Percentiles rank a stretch among this genome's conserved stretches.
Evolutionary conservation across 2,113 vertebrate species (phyloP).

Genomic region (Elanus axillaris): DNA sequence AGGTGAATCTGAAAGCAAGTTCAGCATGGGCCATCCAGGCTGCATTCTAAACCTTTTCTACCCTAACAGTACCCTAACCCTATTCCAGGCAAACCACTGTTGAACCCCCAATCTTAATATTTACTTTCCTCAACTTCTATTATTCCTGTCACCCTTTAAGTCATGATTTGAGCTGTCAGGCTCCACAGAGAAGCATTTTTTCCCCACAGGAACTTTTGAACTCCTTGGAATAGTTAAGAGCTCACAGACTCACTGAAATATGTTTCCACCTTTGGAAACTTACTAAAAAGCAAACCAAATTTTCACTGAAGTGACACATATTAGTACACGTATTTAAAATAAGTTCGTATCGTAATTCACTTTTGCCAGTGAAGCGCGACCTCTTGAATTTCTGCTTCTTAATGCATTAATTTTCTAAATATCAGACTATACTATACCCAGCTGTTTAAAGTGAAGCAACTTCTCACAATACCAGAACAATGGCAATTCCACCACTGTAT

Average conservation of each 20-base stretch:
- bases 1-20: neutral
- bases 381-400: neutral
- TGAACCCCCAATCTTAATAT: neutral
- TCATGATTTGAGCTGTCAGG: neutral
- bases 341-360: neutral
- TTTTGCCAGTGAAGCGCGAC: neutral
- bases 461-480: neutral
- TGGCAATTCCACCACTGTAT: neutral
- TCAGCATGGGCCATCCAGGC: neutral
- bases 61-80: neutral
- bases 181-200: neutral
- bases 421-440: neutral
- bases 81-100: neutral
- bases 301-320: accelerated
- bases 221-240: neutral
- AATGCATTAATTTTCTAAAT: neutral
- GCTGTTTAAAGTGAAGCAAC: neutral
- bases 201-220: neutral
- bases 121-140: neutral
- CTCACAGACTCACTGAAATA: neutral
- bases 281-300: neutral
- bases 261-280: neutral
- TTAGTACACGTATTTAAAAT: neutral
- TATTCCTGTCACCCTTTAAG: neutral
- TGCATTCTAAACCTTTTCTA: neutral